Conservation (phyloP, 2,888 invertebrate species). For the Epinotia nisella region DNA sequence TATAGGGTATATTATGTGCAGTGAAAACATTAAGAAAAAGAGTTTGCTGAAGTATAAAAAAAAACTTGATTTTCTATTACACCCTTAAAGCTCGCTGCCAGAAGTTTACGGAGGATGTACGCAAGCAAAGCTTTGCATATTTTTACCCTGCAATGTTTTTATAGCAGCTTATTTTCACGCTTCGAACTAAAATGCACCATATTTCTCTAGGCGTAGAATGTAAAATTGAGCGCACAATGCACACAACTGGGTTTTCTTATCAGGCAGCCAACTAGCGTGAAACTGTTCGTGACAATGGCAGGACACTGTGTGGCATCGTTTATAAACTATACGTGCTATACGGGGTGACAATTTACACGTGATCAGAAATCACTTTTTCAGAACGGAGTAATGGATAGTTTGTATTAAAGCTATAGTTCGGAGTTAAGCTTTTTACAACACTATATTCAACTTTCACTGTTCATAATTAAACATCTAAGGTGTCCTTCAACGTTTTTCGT, state of each 20-base stretch:
- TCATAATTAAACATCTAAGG: too few species aligned
- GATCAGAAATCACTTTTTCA: not conserved
- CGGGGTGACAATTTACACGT: not conserved
- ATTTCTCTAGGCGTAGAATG: not conserved
- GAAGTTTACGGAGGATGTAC: not conserved
- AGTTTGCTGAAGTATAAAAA: not conserved
- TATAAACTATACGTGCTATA: not conserved
- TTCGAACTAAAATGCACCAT: not conserved
- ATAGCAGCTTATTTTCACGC: not conserved
- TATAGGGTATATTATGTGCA: too few species aligned
- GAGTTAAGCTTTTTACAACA: not conserved
- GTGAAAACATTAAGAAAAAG: not conserved
- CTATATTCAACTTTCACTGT: too few species aligned
- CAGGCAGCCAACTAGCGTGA: conserved; percentile 10
- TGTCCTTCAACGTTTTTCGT: too few species aligned
- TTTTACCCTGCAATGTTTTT: conserved; percentile 1
- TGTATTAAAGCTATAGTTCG: not conserved
- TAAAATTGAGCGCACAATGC: not conserved
- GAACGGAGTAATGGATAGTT: not conserved
- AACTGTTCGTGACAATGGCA: conserved; percentile 4
- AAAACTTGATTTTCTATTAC: not conserved
- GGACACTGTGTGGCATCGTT: not conserved
- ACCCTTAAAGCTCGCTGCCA: not conserved
- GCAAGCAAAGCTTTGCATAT: not conserved
- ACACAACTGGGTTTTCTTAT: not conserved